Conservation (phyloP, 2,113 vertebrate genomes). For the Neogale vison region DNA sequence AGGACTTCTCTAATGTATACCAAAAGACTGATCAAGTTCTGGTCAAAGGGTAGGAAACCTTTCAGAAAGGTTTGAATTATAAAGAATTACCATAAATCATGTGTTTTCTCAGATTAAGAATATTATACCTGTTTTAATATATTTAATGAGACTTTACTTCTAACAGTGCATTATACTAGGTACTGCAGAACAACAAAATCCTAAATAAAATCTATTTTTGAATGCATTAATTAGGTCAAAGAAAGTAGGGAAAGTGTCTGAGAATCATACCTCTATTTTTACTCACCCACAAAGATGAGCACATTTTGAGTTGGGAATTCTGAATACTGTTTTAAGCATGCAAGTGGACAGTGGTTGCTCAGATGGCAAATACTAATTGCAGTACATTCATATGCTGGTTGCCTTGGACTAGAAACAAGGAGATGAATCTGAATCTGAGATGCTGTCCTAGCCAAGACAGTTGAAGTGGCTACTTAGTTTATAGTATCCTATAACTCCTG, state of each 20-base stretch:
- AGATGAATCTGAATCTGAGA: neutral
- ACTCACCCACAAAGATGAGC: neutral
- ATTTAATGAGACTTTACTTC: constrained; percentile 34
- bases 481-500: neutral
- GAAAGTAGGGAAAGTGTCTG: neutral
- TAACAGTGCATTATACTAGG: neutral
- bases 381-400: neutral
- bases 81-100: neutral
- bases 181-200: neutral
- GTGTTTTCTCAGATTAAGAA: constrained; percentile 17
- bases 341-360: neutral
- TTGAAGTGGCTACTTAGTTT: neutral
- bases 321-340: neutral
- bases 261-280: neutral
- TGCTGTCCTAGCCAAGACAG: neutral
- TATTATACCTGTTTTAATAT: neutral
- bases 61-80: neutral
- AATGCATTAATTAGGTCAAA: neutral
- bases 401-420: neutral
- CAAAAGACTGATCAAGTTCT: neutral
- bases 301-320: neutral
- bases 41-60: neutral
- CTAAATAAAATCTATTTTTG: constrained; percentile 37
- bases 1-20: neutral
- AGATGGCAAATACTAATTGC: neutral